Conservation (phyloP, 2,888 invertebrate species). For the Cordilura impudica region DNA sequence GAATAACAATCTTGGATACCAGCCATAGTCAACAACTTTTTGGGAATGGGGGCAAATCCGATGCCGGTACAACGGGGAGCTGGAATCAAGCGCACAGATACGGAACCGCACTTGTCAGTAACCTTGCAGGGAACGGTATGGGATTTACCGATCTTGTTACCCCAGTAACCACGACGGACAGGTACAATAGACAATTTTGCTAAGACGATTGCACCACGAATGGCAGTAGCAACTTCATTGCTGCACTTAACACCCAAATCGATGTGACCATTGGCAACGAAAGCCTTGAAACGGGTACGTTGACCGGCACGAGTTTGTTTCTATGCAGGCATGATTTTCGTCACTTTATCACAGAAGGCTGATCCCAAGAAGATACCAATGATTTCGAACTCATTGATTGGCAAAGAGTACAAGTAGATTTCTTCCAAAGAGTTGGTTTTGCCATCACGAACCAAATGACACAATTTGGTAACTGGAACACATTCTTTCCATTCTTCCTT, state of each 20-base stretch:
- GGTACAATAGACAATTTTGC: conserved; percentile 99
- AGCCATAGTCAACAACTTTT: conserved; percentile 98
- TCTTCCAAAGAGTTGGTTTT: conserved; percentile 97
- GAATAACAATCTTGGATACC: conserved; percentile 99
- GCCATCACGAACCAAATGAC: conserved; percentile 96
- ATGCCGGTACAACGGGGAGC: conserved; percentile 99
- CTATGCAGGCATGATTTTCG: conserved; percentile 99
- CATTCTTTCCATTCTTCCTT: conserved; percentile 99
- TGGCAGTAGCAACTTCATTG: conserved; percentile 99
- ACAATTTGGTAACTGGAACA: conserved; percentile 98
- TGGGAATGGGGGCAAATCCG: conserved; percentile 99
- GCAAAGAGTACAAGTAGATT: conserved; percentile 98
- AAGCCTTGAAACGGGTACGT: conserved; percentile 98
- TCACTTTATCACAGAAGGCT: conserved; percentile 96
- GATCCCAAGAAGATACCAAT: conserved; percentile 98
- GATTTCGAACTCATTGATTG: conserved; percentile 99
- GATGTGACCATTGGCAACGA: conserved; percentile 98
- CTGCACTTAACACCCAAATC: conserved; percentile 99
- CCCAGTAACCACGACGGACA: conserved; percentile 99
- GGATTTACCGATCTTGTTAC: conserved; percentile 99
- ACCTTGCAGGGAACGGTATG: conserved; percentile 99
- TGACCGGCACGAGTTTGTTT: conserved; percentile 99
- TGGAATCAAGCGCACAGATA: conserved; percentile 97
- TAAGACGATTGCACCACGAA: conserved; percentile 98
- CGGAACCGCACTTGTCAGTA: conserved; percentile 99